Conservation (phyloP, 2,888 invertebrate species). For the Blomia tropicalis region DNA sequence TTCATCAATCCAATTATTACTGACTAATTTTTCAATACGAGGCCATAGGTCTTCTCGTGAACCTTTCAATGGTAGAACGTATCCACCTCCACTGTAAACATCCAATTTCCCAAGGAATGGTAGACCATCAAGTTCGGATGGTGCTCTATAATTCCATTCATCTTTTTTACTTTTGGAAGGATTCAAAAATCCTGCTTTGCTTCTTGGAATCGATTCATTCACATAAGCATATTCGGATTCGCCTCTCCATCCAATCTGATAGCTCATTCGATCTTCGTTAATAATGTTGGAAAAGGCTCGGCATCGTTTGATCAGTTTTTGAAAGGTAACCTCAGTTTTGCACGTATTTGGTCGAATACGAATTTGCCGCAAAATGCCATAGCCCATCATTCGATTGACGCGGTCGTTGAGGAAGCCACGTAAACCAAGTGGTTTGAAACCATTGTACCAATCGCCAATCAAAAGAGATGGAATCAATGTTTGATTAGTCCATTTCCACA, state of each 20-base stretch:
- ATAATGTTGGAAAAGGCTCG: slow-evolving; percentile 30
- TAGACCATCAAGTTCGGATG: slow-evolving; percentile 35
- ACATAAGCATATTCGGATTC: slow-evolving; percentile 19
- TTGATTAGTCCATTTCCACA: slow-evolving; percentile 38
- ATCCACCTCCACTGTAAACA: slow-evolving; percentile 40
- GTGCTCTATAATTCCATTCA: slow-evolving; percentile 34
- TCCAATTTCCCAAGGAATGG: slow-evolving; percentile 37
- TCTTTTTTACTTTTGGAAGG: slow-evolving; percentile 28
- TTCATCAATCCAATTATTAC: slow-evolving; percentile 39
- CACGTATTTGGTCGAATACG: slow-evolving; percentile 34
- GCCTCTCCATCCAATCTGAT: slow-evolving; percentile 31
- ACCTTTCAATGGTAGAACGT: slow-evolving; percentile 35
- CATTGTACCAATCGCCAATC: slow-evolving; percentile 37
- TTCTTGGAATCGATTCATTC: slow-evolving; percentile 21
- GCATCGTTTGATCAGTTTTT: slow-evolving; percentile 29
- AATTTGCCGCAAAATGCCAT: slow-evolving; percentile 41
- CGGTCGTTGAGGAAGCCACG: slow-evolving; percentile 41
- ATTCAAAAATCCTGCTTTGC: slow-evolving; percentile 23
- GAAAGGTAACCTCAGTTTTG: slow-evolving; percentile 29
- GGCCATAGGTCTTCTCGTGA: slow-evolving; percentile 31
- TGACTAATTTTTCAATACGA: slow-evolving; percentile 34
- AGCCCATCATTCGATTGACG: slow-evolving; percentile 41
- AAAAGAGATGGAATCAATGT: slow-evolving; percentile 37
- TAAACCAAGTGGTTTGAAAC: slow-evolving; percentile 38
- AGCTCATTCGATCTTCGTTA: slow-evolving; percentile 32